A percentile compares a stretch with the other conserved stretches of the same genome.
These are phyloP conservation scores for Unio delphinus DNA, from an alignment of 2,888 invertebrate genomes.

Conservation along the genomic window DNA sequence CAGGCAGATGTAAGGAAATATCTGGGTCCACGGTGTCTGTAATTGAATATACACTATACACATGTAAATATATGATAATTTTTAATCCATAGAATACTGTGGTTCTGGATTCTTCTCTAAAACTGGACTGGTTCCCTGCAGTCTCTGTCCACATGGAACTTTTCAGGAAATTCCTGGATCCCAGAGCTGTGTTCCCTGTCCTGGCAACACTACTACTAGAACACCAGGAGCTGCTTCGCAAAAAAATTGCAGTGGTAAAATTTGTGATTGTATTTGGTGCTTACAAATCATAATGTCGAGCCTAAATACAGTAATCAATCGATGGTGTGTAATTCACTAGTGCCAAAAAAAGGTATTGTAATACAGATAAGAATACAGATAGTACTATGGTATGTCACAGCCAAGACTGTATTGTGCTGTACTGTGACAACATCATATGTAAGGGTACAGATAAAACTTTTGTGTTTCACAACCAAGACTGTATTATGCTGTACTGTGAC, in stretches of 20 bases:
- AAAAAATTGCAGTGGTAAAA: constrained; percentile 34
- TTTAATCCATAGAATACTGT: constrained; percentile 41
- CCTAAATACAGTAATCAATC: no score
- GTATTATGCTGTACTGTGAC: no score
- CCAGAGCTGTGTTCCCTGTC: constrained; percentile 47
- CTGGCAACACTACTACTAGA: constrained; percentile 27
- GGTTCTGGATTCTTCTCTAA: constrained; percentile 54
- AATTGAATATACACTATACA: not conserved
- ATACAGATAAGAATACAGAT: no score
- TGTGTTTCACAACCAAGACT: no score
- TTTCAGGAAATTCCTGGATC: constrained; percentile 54
- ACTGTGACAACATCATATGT: no score
- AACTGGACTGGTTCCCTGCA: constrained; percentile 62
- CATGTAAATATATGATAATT: not conserved
- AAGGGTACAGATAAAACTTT: no score
- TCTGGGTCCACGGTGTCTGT: not conserved
- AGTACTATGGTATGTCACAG: no score
- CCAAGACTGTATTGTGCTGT: no score
- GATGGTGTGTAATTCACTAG: no score
- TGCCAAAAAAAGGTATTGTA: no score
- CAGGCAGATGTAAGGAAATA: not conserved
- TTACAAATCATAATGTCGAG: no score
- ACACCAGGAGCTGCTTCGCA: constrained; percentile 28
- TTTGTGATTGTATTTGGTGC: not conserved
- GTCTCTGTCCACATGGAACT: constrained; percentile 52